Evolutionary conservation across 2,113 vertebrate species (phyloP), one percentile per base, ranked within the genome.

Genomic region (Planiliza haematocheilus): DNA sequence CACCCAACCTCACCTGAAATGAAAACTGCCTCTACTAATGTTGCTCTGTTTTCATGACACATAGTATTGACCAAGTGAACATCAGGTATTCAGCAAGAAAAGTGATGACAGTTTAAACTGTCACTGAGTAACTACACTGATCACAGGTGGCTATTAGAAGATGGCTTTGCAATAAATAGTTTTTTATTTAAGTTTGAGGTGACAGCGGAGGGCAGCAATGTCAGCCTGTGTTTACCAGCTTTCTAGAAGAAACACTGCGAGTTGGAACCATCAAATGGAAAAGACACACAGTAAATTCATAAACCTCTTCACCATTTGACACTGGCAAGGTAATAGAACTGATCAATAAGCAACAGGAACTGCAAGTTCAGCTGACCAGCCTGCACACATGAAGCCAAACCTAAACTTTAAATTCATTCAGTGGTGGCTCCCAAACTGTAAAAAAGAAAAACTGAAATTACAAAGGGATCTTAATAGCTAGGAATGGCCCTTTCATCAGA

Each of bases 361-460:
- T 36, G 30, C 41, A 55, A 21, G 20, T 30, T 30, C 55, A 41
- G 12, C 43, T 52, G 55, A 53, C 30, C 20, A 13, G 60, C 4
- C 43, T 58, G 37, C 20, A 16, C 57, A 43, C 1, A 43, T 13
- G 21, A 45, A 69, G 10, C 8, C 18, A 46, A 74, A 49, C 37
- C 39, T 58, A 1, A 63, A 39, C 8, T 49, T 80, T 75, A 30
- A 30, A 30, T n/a, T n/a, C n/a, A n/a, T n/a, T n/a, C n/a, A n/a
- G n/a, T n/a, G n/a, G n/a, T n/a, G n/a, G n/a, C n/a, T n/a, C n/a
- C n/a, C n/a, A n/a, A n/a, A 30, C 24, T 30, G 24, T 3, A 30
- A 30, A 30, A 2, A 30, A 30, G 24, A 5, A 5, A n/a, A 30
- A 30, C 24, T 30, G 24, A 30, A 30, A 63, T 77, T 63, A 56